Evolutionary conservation across 2,113 vertebrate species (phyloP), one percentile per base, ranked within the genome.

Genomic region (Suricata suricatta): DNA sequence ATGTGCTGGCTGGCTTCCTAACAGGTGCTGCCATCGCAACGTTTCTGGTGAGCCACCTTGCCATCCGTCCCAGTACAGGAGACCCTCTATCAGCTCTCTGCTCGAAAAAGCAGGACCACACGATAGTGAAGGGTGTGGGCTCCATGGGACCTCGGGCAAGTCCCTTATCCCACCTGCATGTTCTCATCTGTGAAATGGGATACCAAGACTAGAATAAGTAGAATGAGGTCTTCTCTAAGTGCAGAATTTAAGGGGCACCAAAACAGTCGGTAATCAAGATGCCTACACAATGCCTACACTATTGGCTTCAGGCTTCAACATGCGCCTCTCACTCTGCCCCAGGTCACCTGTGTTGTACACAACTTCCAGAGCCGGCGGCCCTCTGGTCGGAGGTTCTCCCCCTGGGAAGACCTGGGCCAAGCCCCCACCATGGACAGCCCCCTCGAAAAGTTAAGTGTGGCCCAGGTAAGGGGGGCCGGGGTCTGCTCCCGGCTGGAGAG

Each of bases 361-460:
- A 99, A 98, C 81, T 99, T 99, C 96, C 98, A 98, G 95, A 98
- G 98, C 79, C 92, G 95, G 54, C 81, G 66, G 2, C 95, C 93
- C 84, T 85, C 87, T 41, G 81, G 74, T 85, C 97, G 66, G 87
- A 94, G 92, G 72, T 93, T 97, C 54, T 81, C 95, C 7, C 95
- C 98, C 15, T 95, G 97, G 95, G 99, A 99, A 83, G 98, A 98
- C 23, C 72, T 98, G 47, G 96, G 98, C 52, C 99, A 98, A 60
- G 95, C 99, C 94, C 99, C 99, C 81, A 99, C 99, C 5, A 96
- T 99, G 96, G 99, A 99, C 97, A 99, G 98, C 99, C 99, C 99
- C 99, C 99, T 99, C 89, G 99, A 99, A 99, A 99, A 99, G 99
- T 99, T 99, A 99, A 99, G 99, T 99, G 99, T 99, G 95, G 98